Base-by-base conservation (phyloP, 37 sponge, comb jelly and placozoan genomes). In the Axinella damicornis region DNA sequence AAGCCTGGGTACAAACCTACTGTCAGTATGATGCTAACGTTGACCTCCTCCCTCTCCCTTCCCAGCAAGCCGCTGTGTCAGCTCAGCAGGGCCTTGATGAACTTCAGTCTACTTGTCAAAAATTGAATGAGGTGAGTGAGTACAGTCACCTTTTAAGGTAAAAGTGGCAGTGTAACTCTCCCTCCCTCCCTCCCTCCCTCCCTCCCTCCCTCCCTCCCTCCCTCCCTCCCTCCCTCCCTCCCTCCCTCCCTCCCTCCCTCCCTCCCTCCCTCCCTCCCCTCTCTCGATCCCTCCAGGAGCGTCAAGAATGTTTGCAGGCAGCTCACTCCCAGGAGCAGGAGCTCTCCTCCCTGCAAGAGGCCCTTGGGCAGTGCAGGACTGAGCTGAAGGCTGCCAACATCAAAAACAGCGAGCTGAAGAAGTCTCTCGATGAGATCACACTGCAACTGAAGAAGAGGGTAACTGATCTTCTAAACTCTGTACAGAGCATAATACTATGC, bases 381-480 rank as follows among this genome's bases (percentile, higher is more conserved):
- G 82, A 89, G 18, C 73, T 86, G 39, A 84, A 86, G 35, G 69
- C 76, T 28, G 66, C 82, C 4, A 32, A 71, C 2, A 18, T 77
- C 39, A 85, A 89, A 68, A 93, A 93, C 71, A 54, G n/a, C 0
- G 87, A 89, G 21, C 75, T 93, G 56, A 77, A 85, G 41, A 59
- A 63, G 55, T 36, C 86, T 16, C 68, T 89, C 24, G 89, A 89
- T 54, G 83, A 86, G 28, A 73, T 85, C 32, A 54, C 79, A 60
- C 53, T 65, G 11, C 78, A 86, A 53, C 78, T 89, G 20, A 74
- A 57, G 69, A 89, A 66, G 53, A 81, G 69, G 84, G 94, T 93
- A 53, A 38, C 73, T 39, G n/a, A n/a, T n/a, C n/a, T n/a, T n/a
- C n/a, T n/a, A n/a, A n/a, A n/a, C n/a, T n/a, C n/a, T n/a, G n/a